These are phyloP conservation scores for Brachionichthys hirsutus DNA, from an alignment of 2,113 vertebrate genomes.

Conservation along the genomic window DNA sequence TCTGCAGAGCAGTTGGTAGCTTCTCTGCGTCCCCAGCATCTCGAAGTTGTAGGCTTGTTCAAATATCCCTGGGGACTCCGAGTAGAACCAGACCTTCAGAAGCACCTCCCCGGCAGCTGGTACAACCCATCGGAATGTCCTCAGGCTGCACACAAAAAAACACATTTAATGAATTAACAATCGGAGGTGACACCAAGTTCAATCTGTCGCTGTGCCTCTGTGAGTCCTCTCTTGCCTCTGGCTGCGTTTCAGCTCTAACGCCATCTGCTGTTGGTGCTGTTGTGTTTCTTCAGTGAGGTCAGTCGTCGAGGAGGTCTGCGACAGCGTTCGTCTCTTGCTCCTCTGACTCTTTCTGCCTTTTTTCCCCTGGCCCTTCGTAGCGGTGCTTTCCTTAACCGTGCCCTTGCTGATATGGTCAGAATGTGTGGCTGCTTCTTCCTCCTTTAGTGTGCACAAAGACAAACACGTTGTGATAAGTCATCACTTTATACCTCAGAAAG, in stretches of 20 bases:
- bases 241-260: constrained; percentile 39
- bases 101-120: constrained; percentile 75
- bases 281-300: constrained; percentile 31
- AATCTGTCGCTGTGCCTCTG: background rate
- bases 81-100: constrained; percentile 81
- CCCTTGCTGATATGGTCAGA: constrained; percentile 31
- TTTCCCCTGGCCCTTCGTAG: constrained; percentile 50
- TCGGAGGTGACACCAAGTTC: background rate
- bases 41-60: constrained; percentile 86
- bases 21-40: constrained; percentile 77
- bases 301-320: background rate
- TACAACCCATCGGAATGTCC: constrained; percentile 84
- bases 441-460: constrained; percentile 34
- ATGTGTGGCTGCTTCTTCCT: constrained; percentile 46
- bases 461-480: background rate
- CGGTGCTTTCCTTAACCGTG: constrained; percentile 55
- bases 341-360: constrained; percentile 29
- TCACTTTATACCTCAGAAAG: too few relatives aligned
- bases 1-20: constrained; percentile 82
- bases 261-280: constrained; percentile 34
- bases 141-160: constrained; percentile 62
- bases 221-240: constrained; percentile 66
- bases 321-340: constrained; percentile 29
- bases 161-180: background rate
- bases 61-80: constrained; percentile 74